These are phyloP conservation scores for Coenobita brevimanus DNA, from an alignment of 1,140 invertebrate genomes.

Conservation along the genomic window DNA sequence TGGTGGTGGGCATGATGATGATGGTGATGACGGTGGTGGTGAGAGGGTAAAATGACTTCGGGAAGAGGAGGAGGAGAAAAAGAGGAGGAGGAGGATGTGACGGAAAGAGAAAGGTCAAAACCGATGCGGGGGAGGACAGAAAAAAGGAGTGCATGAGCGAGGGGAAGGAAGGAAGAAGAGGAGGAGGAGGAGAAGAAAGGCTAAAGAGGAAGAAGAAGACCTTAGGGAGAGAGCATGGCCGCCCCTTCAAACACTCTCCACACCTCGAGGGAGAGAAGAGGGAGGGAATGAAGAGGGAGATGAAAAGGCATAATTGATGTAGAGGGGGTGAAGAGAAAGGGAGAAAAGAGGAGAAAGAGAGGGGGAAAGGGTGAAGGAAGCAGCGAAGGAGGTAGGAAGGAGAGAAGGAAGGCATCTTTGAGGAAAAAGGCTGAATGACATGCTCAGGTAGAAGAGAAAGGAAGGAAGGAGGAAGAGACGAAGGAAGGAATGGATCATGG, in stretches of 20 bases:
- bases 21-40: background rate
- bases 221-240: background rate
- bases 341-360: too few species aligned
- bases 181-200: background rate
- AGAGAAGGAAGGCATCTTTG: too few species aligned
- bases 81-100: background rate
- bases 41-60: background rate
- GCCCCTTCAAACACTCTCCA: too few species aligned
- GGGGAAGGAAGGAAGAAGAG: background rate
- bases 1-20: too few species aligned
- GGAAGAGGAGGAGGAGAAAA: background rate
- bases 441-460: background rate
- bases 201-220: background rate
- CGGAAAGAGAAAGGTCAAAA: background rate
- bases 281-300: too few species aligned
- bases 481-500: background rate
- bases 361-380: too few species aligned
- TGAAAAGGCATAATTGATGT: too few species aligned
- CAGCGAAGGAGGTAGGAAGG: too few species aligned
- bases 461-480: background rate
- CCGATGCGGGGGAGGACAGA: background rate
- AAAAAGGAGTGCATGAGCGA: background rate
- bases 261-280: too few species aligned
- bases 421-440: background rate
- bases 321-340: too few species aligned